A percentile compares a stretch with the other conserved stretches of the same genome.
Evolutionary conservation across 2,797 vertebrate species (phyloP).

Genomic region (Balearica regulorum): DNA sequence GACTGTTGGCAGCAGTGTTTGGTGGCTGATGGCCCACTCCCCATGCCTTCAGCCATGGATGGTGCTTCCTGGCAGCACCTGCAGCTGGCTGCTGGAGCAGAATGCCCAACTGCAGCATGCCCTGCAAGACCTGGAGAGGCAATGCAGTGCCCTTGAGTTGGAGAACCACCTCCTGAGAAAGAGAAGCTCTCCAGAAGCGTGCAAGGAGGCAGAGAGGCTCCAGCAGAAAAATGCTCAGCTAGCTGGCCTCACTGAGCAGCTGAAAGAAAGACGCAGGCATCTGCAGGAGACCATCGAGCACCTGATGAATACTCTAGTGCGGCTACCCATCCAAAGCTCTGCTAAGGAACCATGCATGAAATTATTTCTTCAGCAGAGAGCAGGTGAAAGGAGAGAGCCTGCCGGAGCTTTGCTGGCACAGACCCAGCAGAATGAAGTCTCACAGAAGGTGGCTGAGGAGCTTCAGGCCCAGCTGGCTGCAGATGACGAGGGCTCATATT

Average conservation of each 20-base stretch:
- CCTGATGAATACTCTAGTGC: neutral
- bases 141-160: neutral
- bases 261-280: neutral
- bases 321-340: neutral
- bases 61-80: neutral
- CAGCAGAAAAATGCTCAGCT: neutral
- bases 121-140: conserved; percentile 79
- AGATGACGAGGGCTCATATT: neutral
- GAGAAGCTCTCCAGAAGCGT: neutral
- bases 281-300: neutral
- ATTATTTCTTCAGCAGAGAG: neutral
- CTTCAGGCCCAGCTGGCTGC: neutral
- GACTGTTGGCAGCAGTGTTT: neutral
- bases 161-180: neutral
- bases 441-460: neutral
- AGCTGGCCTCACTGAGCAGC: neutral
- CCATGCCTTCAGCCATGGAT: neutral
- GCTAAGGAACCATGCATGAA: neutral
- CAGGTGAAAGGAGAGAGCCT: neutral
- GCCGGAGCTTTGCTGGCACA: neutral
- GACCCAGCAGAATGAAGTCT: neutral
- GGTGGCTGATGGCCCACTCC: neutral
- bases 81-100: conserved; percentile 67
- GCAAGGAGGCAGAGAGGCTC: neutral
- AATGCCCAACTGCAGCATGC: conserved; percentile 76